phyloP scores from a whole-genome alignment of 92 coral and sea anemone genomes.

The Montipora capitata region DNA sequence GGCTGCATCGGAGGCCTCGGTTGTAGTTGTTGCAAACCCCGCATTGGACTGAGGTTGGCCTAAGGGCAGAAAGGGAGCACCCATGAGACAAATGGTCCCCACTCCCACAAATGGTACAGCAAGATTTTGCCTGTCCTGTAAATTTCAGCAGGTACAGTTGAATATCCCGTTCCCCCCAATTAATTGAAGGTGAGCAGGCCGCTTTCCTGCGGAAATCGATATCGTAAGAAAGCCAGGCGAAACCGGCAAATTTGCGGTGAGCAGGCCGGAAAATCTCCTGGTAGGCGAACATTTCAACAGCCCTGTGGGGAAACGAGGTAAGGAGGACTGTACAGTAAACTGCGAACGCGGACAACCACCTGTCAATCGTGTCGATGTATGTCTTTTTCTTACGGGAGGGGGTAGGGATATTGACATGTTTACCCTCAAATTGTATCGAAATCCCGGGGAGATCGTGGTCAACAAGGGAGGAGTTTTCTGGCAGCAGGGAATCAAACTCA shows the following conservation, averaged over 20 bases:
- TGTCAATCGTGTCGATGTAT: background rate
- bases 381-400: background rate
- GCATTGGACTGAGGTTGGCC: background rate
- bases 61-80: conserved; percentile 1
- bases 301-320: background rate
- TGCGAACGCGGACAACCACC: background rate
- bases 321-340: background rate
- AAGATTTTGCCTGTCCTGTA: background rate
- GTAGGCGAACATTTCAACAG: background rate
- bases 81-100: conserved; percentile 6
- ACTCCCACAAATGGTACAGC: background rate
- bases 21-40: background rate
- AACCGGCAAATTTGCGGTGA: background rate
- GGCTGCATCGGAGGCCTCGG: background rate
- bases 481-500: background rate
- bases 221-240: conserved; percentile 1
- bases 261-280: background rate
- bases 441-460: background rate
- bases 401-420: background rate
- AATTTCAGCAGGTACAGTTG: background rate
- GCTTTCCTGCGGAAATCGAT: background rate
- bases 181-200: background rate
- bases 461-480: background rate
- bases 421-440: background rate
- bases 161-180: background rate